phyloP scores from a whole-genome alignment of 1,140 invertebrate genomes.

The Bombus huntii region DNA sequence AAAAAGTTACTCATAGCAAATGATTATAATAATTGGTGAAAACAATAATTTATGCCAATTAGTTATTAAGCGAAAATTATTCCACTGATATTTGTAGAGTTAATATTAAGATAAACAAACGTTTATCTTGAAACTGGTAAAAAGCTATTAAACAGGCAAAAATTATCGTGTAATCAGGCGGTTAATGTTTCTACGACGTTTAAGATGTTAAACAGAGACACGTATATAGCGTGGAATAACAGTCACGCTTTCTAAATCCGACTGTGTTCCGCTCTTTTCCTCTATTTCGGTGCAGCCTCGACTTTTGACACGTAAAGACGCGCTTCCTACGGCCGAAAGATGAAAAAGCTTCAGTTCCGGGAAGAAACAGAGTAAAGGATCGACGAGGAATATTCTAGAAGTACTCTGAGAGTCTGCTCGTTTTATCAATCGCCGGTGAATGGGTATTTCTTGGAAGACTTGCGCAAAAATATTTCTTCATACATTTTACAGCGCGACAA shows the following conservation, averaged over 20 bases:
- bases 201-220: conserved; percentile 16
- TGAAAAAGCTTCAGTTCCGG: background rate
- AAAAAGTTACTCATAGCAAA: background rate
- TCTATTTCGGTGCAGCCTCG: conserved; percentile 24
- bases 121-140: background rate
- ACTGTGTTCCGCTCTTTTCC: conserved; percentile 24
- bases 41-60: background rate
- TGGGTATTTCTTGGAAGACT: no score
- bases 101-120: background rate
- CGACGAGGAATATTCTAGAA: background rate
- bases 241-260: conserved; percentile 73
- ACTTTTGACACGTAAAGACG: conserved; percentile 23
- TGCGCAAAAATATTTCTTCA: no score
- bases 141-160: background rate
- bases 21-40: background rate
- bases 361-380: background rate
- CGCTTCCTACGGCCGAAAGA: background rate
- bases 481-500: no score
- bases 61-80: background rate
- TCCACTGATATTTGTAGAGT: background rate
- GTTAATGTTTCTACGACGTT: conserved; percentile 22
- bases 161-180: conserved; percentile 39
- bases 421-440: background rate
- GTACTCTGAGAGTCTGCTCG: no score
- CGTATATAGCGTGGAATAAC: conserved; percentile 32